phyloP scores from a whole-genome alignment of 1,140 invertebrate species.

The Linepithema humile region DNA sequence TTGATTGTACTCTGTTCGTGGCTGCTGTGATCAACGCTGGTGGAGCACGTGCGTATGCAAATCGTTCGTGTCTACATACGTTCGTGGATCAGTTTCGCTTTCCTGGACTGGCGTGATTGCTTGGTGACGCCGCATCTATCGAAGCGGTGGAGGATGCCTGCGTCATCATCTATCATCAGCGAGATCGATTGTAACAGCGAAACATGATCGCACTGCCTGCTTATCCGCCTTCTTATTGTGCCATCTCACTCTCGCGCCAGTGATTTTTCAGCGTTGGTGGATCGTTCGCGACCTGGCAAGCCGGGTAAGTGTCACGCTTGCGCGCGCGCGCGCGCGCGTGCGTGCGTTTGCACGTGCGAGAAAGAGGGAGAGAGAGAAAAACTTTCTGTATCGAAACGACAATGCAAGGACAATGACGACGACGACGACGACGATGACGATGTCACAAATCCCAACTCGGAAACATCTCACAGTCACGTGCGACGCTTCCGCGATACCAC shows the following conservation, averaged over 20 bases:
- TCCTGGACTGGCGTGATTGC: neutral
- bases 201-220: slow-evolving; percentile 53
- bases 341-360: neutral
- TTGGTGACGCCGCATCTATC: slow-evolving; percentile 37
- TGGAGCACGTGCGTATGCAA: slow-evolving; percentile 67
- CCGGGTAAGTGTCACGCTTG: slow-evolving; percentile 37
- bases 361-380: neutral
- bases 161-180: slow-evolving; percentile 49
- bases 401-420: neutral
- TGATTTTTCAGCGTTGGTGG: slow-evolving; percentile 10
- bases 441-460: neutral
- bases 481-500: neutral
- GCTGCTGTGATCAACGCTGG: neutral
- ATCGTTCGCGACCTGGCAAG: slow-evolving; percentile 8
- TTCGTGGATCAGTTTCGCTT: neutral
- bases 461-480: slow-evolving; percentile 11
- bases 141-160: slow-evolving; percentile 36
- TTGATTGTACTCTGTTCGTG: neutral
- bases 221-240: neutral
- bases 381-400: neutral
- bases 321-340: neutral
- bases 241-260: slow-evolving; percentile 18
- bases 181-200: slow-evolving; percentile 42
- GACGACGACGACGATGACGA: neutral
- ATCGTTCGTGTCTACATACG: slow-evolving; percentile 18